Base-by-base conservation (phyloP, 2,113 vertebrate genomes). In the Grantiella picta region DNA sequence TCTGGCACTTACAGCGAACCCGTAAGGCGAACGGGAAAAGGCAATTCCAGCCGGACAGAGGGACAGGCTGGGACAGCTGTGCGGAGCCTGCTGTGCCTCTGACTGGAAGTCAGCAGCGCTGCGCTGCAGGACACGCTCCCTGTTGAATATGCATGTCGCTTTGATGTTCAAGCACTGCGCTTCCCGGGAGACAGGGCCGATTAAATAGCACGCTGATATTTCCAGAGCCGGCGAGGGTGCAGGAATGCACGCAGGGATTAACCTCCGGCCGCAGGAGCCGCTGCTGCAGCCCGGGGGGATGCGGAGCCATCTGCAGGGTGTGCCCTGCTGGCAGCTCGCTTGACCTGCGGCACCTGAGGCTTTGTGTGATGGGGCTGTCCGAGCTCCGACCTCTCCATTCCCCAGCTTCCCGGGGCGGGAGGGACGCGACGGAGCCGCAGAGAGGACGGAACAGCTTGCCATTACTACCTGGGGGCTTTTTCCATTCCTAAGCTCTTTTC, bases 91-190 rank as follows among this genome's bases (percentile, higher is more conserved):
- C 75, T 50, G 82, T 12, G 44, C 40, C 59, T 65, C 29, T 35
- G 35, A 18, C 15, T 53, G 31, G 65, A 53, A 92, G 76, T 25
- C 57, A 36, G 72, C 69, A 53, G 94, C 68, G 87, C 82, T 49
- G 90, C 79, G 87, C 82, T 53, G 90, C 79, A 78, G 82, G 86
- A 93, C 79, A 6, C 29, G 15, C 38, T 86, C 71, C 76, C 69
- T 90, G 54, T 31, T 96, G 95, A 94, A 97, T 96, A 89, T 95
- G 95, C 69, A 91, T 90, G 75, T 29, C 1, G 52, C 85, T 92
- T 84, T 96, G 96, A 95, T 86, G 95, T 94, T 92, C 84, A 52
- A 82, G 95, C 87, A 56, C 94, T 60, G 73, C 2, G 42, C 86
- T 89, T 81, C 92, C 77, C 85, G n/a, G 85, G 87, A 86, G 92